phyloP scores from a whole-genome alignment of 2,797 vertebrate genomes.

The Mormyrops boulengeri region DNA sequence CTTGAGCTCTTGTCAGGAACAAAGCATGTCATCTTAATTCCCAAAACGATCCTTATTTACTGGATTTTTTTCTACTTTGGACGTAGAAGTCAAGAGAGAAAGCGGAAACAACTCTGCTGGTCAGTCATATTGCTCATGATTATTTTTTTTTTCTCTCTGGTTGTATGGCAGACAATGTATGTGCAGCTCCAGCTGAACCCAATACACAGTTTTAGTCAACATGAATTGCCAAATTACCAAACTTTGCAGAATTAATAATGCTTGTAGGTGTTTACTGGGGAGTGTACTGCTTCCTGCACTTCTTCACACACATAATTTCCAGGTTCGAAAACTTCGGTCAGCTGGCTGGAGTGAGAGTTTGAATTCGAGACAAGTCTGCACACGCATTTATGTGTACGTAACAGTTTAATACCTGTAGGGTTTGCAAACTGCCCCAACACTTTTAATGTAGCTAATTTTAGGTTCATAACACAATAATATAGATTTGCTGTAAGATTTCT shows the following conservation, averaged over 20 bases:
- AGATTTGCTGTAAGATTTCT: background rate
- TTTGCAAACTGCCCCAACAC: background rate
- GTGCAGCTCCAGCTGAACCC: no score
- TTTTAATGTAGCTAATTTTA: background rate
- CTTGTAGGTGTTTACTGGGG: background rate
- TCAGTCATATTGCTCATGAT: background rate
- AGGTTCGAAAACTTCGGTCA: background rate
- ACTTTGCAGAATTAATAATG: background rate
- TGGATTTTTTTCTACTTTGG: constrained; percentile 9
- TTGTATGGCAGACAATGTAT: background rate
- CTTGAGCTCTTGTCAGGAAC: constrained; percentile 36
- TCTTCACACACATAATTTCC: background rate
- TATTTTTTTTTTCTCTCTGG: background rate
- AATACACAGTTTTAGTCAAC: background rate
- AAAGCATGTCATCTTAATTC: constrained; percentile 15
- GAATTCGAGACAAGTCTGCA: background rate
- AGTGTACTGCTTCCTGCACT: background rate
- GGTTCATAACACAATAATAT: background rate
- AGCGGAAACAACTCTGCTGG: background rate
- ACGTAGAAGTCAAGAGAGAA: background rate
- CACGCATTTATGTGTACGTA: background rate
- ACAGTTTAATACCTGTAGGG: background rate
- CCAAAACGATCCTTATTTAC: constrained; percentile 1
- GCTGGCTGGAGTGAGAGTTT: background rate
- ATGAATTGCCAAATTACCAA: background rate